Evolutionary conservation across 1,140 invertebrate species (phyloP).

Genomic region (Frieseomelitta varia): DNA sequence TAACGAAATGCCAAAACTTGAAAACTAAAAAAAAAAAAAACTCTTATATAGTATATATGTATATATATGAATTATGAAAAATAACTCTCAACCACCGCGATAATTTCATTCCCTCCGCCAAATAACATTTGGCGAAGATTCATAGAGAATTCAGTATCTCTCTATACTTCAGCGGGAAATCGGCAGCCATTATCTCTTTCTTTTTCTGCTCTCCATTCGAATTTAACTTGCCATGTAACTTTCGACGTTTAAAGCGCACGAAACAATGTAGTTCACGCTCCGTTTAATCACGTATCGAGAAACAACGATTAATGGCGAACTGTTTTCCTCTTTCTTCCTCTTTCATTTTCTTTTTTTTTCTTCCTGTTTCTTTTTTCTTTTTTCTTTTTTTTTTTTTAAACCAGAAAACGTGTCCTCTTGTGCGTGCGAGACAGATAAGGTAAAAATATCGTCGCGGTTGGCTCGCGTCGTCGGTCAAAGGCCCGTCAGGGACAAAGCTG

Average conservation of each 20-base stretch:
- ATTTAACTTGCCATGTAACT: not conserved
- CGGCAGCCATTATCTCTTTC: not conserved
- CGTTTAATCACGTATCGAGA: conserved; percentile 6
- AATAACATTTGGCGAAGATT: not conserved
- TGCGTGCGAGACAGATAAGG: conserved; percentile 7
- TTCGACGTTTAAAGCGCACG: conserved; percentile 1
- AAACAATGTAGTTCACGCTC: conserved; percentile 1
- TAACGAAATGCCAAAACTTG: no score
- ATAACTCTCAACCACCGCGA: not conserved
- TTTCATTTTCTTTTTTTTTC: not conserved
- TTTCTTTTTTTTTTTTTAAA: no score
- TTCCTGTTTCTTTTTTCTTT: no score
- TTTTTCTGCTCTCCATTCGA: not conserved
- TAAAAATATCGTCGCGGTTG: conserved; percentile 21
- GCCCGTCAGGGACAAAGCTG: conserved; percentile 6
- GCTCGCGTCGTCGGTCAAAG: conserved; percentile 21
- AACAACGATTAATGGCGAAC: conserved; percentile 1
- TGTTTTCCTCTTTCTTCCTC: no score
- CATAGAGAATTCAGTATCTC: not conserved
- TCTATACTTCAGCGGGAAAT: not conserved
- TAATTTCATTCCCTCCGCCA: not conserved
- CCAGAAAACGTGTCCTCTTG: not conserved
- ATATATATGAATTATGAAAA: not conserved
- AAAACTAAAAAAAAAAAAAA: no score
- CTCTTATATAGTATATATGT: no score